Conservation (phyloP, 2,113 vertebrate species). For the Aldabrachelys gigantea region DNA sequence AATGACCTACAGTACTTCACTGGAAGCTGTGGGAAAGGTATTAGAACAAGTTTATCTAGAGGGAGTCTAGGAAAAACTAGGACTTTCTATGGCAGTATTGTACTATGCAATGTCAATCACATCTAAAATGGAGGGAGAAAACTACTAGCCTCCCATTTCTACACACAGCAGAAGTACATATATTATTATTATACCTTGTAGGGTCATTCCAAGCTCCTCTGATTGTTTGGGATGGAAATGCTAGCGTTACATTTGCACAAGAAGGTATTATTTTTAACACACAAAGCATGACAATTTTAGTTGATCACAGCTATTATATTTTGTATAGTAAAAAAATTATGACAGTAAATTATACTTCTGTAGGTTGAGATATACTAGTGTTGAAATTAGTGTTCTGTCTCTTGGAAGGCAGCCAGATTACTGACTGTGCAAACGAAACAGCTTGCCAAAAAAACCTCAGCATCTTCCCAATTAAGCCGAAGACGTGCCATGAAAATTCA, state of each 20-base stretch:
- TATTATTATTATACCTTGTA: constrained; percentile 78
- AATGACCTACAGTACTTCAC: constrained; percentile 29
- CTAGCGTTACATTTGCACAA: constrained; percentile 79
- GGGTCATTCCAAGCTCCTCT: constrained; percentile 79
- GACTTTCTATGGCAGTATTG: constrained; percentile 43
- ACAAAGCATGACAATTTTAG: constrained; percentile 68
- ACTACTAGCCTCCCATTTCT: constrained; percentile 74
- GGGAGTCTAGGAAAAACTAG: constrained; percentile 52
- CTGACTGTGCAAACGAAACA: not conserved
- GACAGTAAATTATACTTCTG: constrained; percentile 58
- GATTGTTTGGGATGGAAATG: constrained; percentile 83
- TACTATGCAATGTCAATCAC: constrained; percentile 45
- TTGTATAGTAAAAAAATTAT: constrained; percentile 42
- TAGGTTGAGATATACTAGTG: constrained; percentile 36
- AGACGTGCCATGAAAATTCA: constrained; percentile 3
- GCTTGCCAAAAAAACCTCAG: constrained; percentile 26
- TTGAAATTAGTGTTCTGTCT: constrained; percentile 44
- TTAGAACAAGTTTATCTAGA: constrained; percentile 54
- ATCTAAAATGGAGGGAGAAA: constrained; percentile 69
- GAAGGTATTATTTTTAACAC: constrained; percentile 73
- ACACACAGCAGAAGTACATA: constrained; percentile 77
- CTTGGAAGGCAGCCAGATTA: constrained; percentile 32
- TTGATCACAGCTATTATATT: constrained; percentile 58
- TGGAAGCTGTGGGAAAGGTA: constrained; percentile 47
- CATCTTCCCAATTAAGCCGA: constrained; percentile 5